These are phyloP conservation scores for Xiphorhynchus erythropygius DNA, from an alignment of 2,797 vertebrate genomes.

Conservation along the genomic window DNA sequence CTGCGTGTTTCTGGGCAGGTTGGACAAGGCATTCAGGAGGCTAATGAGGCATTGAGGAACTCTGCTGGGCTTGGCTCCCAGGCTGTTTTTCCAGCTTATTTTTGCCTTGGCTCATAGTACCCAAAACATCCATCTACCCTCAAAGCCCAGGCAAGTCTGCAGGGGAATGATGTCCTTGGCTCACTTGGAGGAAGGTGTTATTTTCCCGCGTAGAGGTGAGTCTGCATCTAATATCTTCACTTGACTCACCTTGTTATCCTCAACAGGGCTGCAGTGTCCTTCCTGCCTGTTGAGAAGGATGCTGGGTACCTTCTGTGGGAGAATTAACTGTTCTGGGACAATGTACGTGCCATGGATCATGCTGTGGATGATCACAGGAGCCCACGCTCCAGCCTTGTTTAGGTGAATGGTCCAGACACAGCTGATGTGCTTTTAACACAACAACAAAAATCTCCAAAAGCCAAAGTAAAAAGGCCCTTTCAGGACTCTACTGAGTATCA, in stretches of 20 bases:
- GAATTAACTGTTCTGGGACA: background rate
- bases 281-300: accelerated
- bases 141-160: background rate
- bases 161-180: background rate
- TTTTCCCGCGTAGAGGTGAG: background rate
- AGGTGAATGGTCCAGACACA: background rate
- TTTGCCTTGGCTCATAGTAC: background rate
- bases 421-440: background rate
- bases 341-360: background rate
- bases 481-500: background rate
- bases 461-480: background rate
- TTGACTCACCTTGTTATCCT: background rate
- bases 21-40: background rate
- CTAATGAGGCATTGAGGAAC: background rate
- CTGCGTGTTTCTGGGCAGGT: background rate
- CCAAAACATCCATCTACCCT: background rate
- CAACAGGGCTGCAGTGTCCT: background rate
- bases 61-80: background rate
- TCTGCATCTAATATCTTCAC: accelerated
- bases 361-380: background rate
- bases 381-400: background rate
- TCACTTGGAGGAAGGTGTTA: background rate
- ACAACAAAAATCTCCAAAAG: background rate
- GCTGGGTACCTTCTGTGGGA: accelerated
- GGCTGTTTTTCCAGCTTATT: background rate